Conservation (phyloP, 2,888 invertebrate genomes). For the Colostygia pectinataria region DNA sequence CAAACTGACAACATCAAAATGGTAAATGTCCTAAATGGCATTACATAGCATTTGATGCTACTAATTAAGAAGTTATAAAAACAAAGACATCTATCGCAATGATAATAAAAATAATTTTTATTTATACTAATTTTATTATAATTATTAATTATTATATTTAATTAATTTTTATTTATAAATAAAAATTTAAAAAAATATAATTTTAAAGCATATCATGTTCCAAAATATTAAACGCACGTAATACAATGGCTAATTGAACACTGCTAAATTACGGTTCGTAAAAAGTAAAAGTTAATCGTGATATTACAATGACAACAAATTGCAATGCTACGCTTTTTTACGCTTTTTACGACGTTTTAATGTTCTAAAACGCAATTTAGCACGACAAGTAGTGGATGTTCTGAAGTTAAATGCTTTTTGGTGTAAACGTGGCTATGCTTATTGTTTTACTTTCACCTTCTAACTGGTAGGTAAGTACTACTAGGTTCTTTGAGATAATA, state of each 20-base stretch:
- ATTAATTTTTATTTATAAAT: neutral
- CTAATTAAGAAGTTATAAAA: too few relatives aligned
- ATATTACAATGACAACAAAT: constrained; percentile 43
- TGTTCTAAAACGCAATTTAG: constrained; percentile 9
- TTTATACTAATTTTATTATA: too few relatives aligned
- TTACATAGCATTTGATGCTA: too few relatives aligned
- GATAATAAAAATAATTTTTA: too few relatives aligned
- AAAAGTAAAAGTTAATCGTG: constrained; percentile 51
- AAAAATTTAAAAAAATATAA: neutral
- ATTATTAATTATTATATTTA: neutral
- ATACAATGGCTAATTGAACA: neutral
- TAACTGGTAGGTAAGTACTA: too few relatives aligned
- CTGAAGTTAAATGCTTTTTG: constrained; percentile 1
- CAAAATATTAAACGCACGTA: constrained; percentile 6
- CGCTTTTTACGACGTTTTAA: constrained; percentile 20
- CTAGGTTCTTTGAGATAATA: too few relatives aligned
- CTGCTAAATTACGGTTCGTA: constrained; percentile 22
- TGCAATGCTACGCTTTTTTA: constrained; percentile 37
- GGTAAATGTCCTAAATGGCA: too few relatives aligned
- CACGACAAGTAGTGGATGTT: neutral
- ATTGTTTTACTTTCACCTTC: constrained; percentile 1
- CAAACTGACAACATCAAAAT: too few relatives aligned
- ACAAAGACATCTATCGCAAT: too few relatives aligned
- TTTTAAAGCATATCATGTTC: neutral
- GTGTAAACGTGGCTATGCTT: neutral